Percentiles rank a stretch among this genome's conserved stretches.
phyloP scores from a whole-genome alignment of 2,888 invertebrate species.

The Chirona hameri region DNA sequence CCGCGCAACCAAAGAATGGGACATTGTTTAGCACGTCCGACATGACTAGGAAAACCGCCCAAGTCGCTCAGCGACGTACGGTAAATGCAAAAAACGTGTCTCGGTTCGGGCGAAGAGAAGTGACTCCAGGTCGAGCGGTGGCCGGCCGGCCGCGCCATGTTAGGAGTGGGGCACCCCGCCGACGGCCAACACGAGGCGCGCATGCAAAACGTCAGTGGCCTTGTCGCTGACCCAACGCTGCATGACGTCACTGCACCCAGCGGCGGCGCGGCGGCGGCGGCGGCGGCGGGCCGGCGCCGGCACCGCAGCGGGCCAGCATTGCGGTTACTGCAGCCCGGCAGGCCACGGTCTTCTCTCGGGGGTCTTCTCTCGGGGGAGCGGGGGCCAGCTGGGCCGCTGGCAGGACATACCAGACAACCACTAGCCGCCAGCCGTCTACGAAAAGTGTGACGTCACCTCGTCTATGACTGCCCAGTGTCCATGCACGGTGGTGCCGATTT shows the following conservation, averaged over 20 bases:
- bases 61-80: neutral
- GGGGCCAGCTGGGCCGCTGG: too few species aligned
- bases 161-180: neutral
- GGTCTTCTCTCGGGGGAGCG: neutral
- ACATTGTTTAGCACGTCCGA: constrained; percentile 1
- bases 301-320: neutral
- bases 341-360: too few species aligned
- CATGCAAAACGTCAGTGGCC: constrained; percentile 3
- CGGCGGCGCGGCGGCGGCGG: neutral
- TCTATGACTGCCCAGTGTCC: too few species aligned
- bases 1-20: neutral
- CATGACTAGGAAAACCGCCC: neutral
- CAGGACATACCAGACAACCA: too few species aligned
- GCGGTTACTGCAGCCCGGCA: neutral
- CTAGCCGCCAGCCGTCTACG: too few species aligned
- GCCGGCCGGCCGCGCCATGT: neutral
- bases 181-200: neutral
- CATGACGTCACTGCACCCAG: neutral
- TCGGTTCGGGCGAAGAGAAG: neutral
- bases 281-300: neutral
- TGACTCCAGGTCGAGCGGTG: neutral
- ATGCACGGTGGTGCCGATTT: too few species aligned
- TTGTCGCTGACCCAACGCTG: neutral
- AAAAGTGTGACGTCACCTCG: too few species aligned
- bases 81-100: neutral